Evolutionary conservation across 2,888 invertebrate genomes (phyloP).

Genomic region (Hyles lineata): DNA sequence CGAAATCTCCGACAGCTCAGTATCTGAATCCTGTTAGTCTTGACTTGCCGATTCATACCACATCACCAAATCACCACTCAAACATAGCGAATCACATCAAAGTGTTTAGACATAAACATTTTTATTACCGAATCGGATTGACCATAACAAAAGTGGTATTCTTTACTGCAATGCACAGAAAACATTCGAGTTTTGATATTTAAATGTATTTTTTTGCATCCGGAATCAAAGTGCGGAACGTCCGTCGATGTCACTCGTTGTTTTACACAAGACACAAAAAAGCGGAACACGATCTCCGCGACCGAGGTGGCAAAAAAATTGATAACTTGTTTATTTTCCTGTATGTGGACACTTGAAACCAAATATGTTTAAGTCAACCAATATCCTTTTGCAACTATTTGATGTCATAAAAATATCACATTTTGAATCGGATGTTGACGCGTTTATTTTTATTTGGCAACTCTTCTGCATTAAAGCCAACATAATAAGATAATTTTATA

Average conservation of each 20-base stretch:
- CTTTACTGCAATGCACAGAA: constrained; percentile 20
- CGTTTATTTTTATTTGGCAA: no score
- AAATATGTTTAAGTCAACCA: background rate
- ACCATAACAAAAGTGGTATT: constrained; percentile 31
- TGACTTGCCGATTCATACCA: constrained; percentile 1
- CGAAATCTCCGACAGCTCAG: background rate
- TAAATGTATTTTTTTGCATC: constrained; percentile 51
- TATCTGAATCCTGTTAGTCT: constrained; percentile 5
- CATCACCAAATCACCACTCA: constrained; percentile 5
- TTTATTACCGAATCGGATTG: constrained; percentile 13
- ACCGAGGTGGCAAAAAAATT: constrained; percentile 30
- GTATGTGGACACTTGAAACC: constrained; percentile 7
- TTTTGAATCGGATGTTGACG: no score
- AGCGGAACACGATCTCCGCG: constrained; percentile 27
- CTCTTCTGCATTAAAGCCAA: no score
- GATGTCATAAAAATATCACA: no score
- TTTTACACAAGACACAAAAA: constrained; percentile 45
- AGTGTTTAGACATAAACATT: constrained; percentile 18
- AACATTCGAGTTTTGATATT: constrained; percentile 37
- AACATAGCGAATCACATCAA: constrained; percentile 12
- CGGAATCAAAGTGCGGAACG: constrained; percentile 58
- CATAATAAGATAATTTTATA: no score
- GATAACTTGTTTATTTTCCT: constrained; percentile 18
- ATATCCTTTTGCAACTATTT: background rate
- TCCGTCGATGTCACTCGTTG: constrained; percentile 53